Percentiles rank a stretch among this genome's conserved stretches.
These are phyloP conservation scores for Alosa alosa DNA, from an alignment of 2,113 vertebrate genomes.

Conservation along the genomic window DNA sequence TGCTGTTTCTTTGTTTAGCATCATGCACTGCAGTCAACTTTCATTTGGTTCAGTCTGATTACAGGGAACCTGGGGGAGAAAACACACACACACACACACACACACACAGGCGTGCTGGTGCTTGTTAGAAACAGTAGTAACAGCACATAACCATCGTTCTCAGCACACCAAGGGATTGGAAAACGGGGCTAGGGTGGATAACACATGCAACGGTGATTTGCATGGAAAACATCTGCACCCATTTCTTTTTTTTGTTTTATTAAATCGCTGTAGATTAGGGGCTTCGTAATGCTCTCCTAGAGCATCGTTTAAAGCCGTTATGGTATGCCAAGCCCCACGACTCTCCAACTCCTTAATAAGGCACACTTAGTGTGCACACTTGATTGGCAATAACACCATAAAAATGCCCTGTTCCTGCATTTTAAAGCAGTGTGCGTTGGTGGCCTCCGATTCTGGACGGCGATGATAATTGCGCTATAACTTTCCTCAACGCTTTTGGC, in stretches of 20 bases:
- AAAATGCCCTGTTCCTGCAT: slow-evolving; percentile 45
- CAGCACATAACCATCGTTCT: slow-evolving; percentile 17
- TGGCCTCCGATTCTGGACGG: slow-evolving; percentile 49
- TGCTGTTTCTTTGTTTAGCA: neutral
- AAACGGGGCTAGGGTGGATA: neutral
- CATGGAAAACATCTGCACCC: slow-evolving; percentile 56
- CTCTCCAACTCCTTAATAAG: slow-evolving; percentile 50
- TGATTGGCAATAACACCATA: slow-evolving; percentile 58
- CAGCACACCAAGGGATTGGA: neutral
- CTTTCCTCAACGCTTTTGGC: slow-evolving; percentile 24
- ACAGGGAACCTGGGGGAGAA: slow-evolving; percentile 20
- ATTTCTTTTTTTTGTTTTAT: slow-evolving; percentile 30
- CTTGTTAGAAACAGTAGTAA: slow-evolving; percentile 28
- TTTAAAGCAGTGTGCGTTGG: slow-evolving; percentile 46
- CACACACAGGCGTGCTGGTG: neutral
- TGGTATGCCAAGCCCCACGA: slow-evolving; percentile 49
- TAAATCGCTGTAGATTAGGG: slow-evolving; percentile 34
- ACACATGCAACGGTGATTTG: slow-evolving; percentile 38
- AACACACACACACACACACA: neutral
- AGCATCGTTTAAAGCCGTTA: slow-evolving; percentile 49
- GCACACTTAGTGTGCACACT: slow-evolving; percentile 51
- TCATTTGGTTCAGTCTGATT: slow-evolving; percentile 27
- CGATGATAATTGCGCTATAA: slow-evolving; percentile 42
- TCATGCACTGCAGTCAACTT: slow-evolving; percentile 13
- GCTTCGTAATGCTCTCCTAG: slow-evolving; percentile 45